These are phyloP conservation scores for Amphipyra berbera DNA, from an alignment of 2,888 invertebrate species.

Conservation along the genomic window DNA sequence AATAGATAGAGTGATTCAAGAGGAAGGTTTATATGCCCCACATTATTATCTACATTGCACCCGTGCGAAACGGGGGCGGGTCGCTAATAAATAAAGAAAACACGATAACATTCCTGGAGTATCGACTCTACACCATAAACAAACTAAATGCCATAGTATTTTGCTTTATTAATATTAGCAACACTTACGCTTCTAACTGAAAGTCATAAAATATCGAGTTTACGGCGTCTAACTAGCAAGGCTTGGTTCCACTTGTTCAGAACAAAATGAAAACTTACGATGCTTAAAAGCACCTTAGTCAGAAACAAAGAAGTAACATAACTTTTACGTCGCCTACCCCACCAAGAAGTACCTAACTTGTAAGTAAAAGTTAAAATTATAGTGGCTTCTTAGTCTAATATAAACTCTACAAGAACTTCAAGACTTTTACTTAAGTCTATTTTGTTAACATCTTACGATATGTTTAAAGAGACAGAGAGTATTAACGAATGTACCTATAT, in stretches of 20 bases:
- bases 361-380: constrained; percentile 56
- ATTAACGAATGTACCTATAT: background rate
- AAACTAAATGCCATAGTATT: constrained; percentile 9
- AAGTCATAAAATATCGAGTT: constrained; percentile 45
- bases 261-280: constrained; percentile 54
- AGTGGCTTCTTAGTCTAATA: constrained; percentile 46
- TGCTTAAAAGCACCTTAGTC: constrained; percentile 51
- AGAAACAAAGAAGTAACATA: constrained; percentile 58
- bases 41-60: too few relatives aligned
- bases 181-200: constrained; percentile 20
- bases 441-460: constrained; percentile 26
- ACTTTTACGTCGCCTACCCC: constrained; percentile 45
- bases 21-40: too few relatives aligned
- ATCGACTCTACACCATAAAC: background rate
- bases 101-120: background rate
- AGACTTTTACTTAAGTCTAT: constrained; percentile 33
- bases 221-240: constrained; percentile 27
- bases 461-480: background rate
- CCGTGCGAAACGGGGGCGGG: too few relatives aligned
- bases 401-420: constrained; percentile 42
- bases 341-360: constrained; percentile 33
- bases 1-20: too few relatives aligned
- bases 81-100: too few relatives aligned
- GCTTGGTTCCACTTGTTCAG: constrained; percentile 30
- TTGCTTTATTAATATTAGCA: constrained; percentile 33